Evolutionary conservation across 2,113 vertebrate species (phyloP).

Genomic region (Ictidomys tridecemlineatus): DNA sequence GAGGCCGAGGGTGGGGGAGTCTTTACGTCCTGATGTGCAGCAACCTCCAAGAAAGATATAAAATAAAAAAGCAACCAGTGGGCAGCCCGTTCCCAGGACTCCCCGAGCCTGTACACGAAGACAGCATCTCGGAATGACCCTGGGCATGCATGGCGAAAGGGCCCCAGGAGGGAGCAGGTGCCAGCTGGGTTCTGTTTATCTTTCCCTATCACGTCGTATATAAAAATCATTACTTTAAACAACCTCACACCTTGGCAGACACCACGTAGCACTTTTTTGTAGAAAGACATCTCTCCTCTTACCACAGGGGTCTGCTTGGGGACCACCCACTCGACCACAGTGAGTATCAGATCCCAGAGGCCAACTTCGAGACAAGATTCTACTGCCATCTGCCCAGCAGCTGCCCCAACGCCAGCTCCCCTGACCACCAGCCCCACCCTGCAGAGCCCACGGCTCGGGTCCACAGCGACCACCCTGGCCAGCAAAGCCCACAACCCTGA

Average conservation of each 20-base stretch:
- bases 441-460: neutral
- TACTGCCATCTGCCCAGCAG: neutral
- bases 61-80: neutral
- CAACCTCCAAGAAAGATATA: neutral
- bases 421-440: neutral
- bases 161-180: neutral
- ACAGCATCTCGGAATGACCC: neutral
- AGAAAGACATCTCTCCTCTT: neutral
- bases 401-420: neutral
- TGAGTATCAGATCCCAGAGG: rapidly evolving
- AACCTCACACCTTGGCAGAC: neutral
- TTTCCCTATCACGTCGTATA: neutral
- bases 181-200: neutral
- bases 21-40: neutral
- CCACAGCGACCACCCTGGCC: neutral
- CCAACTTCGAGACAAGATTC: neutral
- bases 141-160: neutral
- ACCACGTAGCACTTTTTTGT: neutral
- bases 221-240: neutral
- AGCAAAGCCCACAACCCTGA: neutral
- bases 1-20: neutral
- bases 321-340: neutral
- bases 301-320: neutral
- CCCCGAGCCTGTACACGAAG: rapidly evolving
- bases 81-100: neutral